A percentile compares a stretch with the other conserved stretches of the same genome.
Evolutionary conservation across 2,888 invertebrate species (phyloP).

Genomic region (Vesta saturnalis): DNA sequence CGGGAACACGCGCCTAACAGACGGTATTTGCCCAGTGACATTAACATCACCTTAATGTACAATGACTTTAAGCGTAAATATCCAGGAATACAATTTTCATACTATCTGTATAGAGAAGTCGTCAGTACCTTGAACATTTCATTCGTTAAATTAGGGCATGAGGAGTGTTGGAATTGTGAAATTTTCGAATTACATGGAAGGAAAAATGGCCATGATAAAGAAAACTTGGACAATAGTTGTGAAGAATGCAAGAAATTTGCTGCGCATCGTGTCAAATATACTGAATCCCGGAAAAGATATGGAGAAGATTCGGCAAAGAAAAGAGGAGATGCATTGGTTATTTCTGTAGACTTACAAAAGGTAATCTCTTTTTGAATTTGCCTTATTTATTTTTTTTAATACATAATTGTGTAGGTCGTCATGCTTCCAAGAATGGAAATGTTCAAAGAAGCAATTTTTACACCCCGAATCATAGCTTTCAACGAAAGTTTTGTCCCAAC

Average conservation of each 20-base stretch:
- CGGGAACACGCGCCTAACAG: slow-evolving; percentile 41
- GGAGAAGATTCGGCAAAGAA: slow-evolving; percentile 5
- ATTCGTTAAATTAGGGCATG: slow-evolving; percentile 27
- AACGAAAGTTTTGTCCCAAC: slow-evolving; percentile 13
- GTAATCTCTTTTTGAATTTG: slow-evolving; percentile 16
- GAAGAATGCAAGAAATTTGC: no score
- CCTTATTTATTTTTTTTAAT: slow-evolving; percentile 3
- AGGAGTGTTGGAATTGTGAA: slow-evolving; percentile 37
- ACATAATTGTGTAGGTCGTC: background rate
- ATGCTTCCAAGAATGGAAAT: slow-evolving; percentile 22
- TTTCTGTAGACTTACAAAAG: slow-evolving; percentile 27
- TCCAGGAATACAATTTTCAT: slow-evolving; percentile 20
- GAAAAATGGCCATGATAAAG: slow-evolving; percentile 10
- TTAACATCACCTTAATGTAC: slow-evolving; percentile 30
- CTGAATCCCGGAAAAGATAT: slow-evolving; percentile 13
- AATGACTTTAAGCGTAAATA: slow-evolving; percentile 29
- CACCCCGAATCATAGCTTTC: slow-evolving; percentile 13
- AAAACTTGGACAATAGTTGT: no score
- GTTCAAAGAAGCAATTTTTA: slow-evolving; percentile 26
- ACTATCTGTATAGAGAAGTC: slow-evolving; percentile 31
- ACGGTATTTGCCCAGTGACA: slow-evolving; percentile 36
- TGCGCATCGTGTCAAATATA: no score
- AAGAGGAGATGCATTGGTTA: slow-evolving; percentile 3
- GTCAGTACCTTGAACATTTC: slow-evolving; percentile 21
- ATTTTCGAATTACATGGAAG: slow-evolving; percentile 14